Base-by-base conservation (phyloP, 2,888 invertebrate genomes). In the Argyresthia goedartella region DNA sequence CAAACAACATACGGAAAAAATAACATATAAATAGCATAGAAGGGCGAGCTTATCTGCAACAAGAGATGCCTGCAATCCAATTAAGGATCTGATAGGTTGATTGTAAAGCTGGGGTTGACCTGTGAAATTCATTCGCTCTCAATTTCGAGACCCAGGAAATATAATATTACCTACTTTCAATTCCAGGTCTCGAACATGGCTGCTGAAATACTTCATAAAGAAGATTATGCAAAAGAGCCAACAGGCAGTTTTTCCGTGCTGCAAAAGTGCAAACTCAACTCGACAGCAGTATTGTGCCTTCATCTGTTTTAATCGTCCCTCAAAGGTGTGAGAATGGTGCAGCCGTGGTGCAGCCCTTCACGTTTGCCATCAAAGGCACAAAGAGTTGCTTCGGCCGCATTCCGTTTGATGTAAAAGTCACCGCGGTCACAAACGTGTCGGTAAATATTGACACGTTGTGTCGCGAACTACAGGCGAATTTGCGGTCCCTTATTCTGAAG, bases 391-490 rank as follows among this genome's bases (percentile, higher is more conserved):
- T 33, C 41, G 15, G 57, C 51, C 63, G 63, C 58, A 56, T 61
- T 66, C 60, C 74, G 76, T 81, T 84, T 84, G 84, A 85, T 84
- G 76, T 81, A 71, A 76, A 78, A 82, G 71, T 76, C 76, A 80
- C 66, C 61, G 64, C 67, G 71, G 67, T 69, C 66, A 55, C 66
- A 65, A 64, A 64, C 73, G 71, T 70, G 71, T 70, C 62, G 59
- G 65, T 62, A 65, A 74, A 81, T 82, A 80, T 84, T 84, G 76
- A 81, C 82, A 73, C 59, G 67, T 65, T 59, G 55, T 57, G 54
- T 39, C n/a, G 25, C 41, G 13, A 50, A 47, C 35, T 11, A 36
- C 44, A 14, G 44, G 44, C 13, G 14, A 44, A 14, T 14, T 44
- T 14, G 14, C 15, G 14, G 9, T 25, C 34, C 11, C 34, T 41